Percentiles rank a stretch among this genome's conserved stretches.
These are phyloP conservation scores for Glaucidium brasilianum DNA, from an alignment of 2,113 vertebrate species.

Conservation along the genomic window DNA sequence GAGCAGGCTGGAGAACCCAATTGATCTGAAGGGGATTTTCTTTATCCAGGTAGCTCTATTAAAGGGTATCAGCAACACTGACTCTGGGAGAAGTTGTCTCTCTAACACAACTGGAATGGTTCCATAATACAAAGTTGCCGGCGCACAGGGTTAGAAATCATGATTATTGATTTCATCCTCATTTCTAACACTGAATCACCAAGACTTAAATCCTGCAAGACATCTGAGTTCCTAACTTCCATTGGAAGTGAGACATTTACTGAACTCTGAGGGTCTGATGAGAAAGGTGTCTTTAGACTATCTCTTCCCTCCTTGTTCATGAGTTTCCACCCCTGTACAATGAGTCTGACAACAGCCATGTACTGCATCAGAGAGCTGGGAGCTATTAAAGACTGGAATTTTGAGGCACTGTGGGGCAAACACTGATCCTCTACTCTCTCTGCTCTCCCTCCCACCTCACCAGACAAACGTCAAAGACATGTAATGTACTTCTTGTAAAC, in stretches of 20 bases:
- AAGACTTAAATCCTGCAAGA: neutral
- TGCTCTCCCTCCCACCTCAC: neutral
- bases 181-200: neutral
- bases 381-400: neutral
- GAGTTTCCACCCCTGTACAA: neutral
- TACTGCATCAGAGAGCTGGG: neutral
- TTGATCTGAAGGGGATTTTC: neutral
- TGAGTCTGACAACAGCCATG: neutral
- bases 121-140: neutral
- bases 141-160: neutral
- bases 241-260: neutral
- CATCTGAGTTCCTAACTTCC: neutral
- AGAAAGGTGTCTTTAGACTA: neutral
- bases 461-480: neutral
- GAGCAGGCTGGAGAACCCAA: neutral
- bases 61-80: neutral
- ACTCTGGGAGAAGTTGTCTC: neutral
- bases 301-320: neutral
- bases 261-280: neutral
- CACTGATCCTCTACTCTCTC: neutral
- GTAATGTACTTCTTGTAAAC: neutral
- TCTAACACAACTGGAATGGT: neutral
- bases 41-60: neutral
- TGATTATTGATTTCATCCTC: neutral
- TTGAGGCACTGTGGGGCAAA: neutral